Percentiles rank a stretch among this genome's conserved stretches.
Conservation (phyloP, 1,140 invertebrate species). For the Drosophila bipectinata region DNA sequence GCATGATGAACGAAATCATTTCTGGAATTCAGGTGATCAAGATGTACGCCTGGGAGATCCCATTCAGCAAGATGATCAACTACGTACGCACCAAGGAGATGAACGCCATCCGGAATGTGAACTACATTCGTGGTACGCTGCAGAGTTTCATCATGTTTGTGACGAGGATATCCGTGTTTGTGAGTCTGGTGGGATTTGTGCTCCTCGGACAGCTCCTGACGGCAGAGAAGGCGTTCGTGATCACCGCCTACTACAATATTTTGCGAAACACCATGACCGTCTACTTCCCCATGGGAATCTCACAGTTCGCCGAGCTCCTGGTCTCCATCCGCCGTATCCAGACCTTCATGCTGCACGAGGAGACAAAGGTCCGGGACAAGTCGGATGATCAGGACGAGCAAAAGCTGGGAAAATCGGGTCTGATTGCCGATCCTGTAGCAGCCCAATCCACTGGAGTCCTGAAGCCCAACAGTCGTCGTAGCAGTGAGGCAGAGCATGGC, state of each 20-base stretch:
- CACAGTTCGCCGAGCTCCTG: constrained; percentile 88
- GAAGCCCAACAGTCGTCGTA: constrained; percentile 54
- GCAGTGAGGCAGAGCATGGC: constrained; percentile 49
- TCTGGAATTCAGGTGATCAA: constrained; percentile 95
- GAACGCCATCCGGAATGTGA: constrained; percentile 86
- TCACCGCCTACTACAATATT: constrained; percentile 90
- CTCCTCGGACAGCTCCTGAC: constrained; percentile 85
- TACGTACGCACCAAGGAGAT: constrained; percentile 86
- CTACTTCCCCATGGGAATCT: constrained; percentile 88
- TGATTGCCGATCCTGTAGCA: constrained; percentile 39
- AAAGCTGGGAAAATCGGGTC: constrained; percentile 34
- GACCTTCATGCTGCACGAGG: constrained; percentile 89
- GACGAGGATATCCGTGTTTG: constrained; percentile 91
- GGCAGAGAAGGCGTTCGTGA: constrained; percentile 89
- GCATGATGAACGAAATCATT: constrained; percentile 96
- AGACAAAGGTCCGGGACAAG: constrained; percentile 84
- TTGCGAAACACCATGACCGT: constrained; percentile 90
- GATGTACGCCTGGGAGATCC: constrained; percentile 95
- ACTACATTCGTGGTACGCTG: constrained; percentile 89
- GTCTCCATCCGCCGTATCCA: constrained; percentile 89
- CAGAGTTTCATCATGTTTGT: constrained; percentile 90
- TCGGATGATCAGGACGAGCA: constrained; percentile 66
- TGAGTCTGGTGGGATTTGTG: constrained; percentile 90
- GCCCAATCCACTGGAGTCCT: constrained; percentile 57
- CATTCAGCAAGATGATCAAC: constrained; percentile 88